A percentile compares a stretch with the other conserved stretches of the same genome.
phyloP scores from a whole-genome alignment of 2,888 invertebrate genomes.

The Magallana nippona region DNA sequence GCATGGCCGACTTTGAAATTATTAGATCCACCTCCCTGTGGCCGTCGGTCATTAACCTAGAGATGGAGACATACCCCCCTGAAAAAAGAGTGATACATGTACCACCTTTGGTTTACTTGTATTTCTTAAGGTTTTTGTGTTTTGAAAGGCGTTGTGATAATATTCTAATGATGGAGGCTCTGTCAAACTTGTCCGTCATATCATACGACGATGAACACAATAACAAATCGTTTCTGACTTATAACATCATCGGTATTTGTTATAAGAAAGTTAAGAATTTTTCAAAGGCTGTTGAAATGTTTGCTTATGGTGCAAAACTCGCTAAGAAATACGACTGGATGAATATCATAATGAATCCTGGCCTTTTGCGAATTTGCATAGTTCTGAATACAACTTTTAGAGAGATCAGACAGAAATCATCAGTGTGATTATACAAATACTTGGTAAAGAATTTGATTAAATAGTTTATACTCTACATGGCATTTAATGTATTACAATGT shows the following conservation, averaged over 20 bases:
- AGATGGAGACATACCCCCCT: background rate
- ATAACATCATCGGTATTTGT: conserved; percentile 13
- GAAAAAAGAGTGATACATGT: background rate
- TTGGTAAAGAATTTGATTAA: no score
- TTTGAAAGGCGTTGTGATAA: background rate
- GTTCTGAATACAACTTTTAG: background rate
- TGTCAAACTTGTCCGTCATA: background rate
- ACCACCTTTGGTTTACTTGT: background rate
- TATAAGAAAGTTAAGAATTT: background rate
- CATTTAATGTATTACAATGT: no score
- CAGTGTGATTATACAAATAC: no score
- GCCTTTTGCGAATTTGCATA: background rate
- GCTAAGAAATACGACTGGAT: background rate
- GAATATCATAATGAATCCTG: background rate
- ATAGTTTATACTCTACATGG: no score
- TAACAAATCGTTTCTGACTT: background rate
- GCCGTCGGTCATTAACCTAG: background rate
- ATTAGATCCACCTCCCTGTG: background rate
- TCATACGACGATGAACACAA: background rate
- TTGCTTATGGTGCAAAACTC: background rate
- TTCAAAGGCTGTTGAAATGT: background rate
- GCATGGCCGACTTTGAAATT: background rate
- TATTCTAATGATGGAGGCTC: background rate
- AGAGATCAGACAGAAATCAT: background rate
- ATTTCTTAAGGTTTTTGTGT: conserved; percentile 11